Evolutionary conservation across 2,113 vertebrate species (phyloP).

Genomic region (Catharus fuscescens): DNA sequence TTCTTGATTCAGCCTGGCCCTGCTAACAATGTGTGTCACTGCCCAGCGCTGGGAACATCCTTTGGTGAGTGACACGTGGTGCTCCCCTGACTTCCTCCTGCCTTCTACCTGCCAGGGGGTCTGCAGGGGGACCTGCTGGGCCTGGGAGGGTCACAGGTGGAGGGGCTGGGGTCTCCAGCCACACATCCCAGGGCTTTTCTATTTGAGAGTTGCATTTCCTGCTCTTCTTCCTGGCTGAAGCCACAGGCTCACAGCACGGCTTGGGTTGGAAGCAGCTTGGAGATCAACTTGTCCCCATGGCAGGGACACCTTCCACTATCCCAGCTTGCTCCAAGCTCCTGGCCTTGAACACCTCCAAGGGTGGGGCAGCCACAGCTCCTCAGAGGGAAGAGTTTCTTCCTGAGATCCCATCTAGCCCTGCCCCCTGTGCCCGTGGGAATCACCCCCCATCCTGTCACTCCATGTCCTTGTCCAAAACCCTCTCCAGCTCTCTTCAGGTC

Average conservation of each 20-base stretch:
- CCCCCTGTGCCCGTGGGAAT: neutral
- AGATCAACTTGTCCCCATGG: neutral
- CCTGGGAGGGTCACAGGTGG: neutral
- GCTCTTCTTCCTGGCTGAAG: neutral
- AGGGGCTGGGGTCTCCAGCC: neutral
- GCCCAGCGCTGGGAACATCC: slow-evolving; percentile 56
- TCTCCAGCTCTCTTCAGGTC: neutral
- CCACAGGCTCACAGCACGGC: neutral
- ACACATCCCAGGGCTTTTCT: neutral
- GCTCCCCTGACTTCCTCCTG: neutral
- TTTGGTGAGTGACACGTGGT: neutral
- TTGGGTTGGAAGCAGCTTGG: neutral
- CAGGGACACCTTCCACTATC: neutral
- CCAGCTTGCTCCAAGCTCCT: neutral
- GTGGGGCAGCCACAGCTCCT: neutral
- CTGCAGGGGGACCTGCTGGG: neutral
- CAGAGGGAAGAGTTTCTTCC: neutral
- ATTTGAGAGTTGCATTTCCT: accelerated
- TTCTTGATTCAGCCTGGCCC: slow-evolving; percentile 38
- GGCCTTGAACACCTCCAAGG: neutral
- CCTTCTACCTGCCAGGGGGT: neutral
- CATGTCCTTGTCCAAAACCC: neutral
- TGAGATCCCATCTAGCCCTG: neutral
- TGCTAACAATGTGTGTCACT: slow-evolving; percentile 70
- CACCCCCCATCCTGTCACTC: neutral